These are phyloP conservation scores for Lymantria dispar DNA, from an alignment of 2,888 invertebrate genomes.

Conservation along the genomic window DNA sequence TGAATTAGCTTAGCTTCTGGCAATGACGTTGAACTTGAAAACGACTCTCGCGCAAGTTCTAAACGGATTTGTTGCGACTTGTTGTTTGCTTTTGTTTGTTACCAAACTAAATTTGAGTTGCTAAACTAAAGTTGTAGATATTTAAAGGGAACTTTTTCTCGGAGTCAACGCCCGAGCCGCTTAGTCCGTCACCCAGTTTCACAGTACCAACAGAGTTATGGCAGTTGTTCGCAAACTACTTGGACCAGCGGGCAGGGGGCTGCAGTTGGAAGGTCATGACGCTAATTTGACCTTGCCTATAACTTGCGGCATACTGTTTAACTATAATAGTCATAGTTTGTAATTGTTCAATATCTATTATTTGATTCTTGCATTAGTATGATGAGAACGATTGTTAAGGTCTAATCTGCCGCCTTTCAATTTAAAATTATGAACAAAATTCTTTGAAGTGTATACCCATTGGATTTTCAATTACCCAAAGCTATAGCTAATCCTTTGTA, in stretches of 20 bases:
- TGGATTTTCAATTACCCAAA: neutral
- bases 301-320: conserved; percentile 59
- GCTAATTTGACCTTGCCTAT: conserved; percentile 78
- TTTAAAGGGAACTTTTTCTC: conserved; percentile 82
- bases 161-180: conserved; percentile 80
- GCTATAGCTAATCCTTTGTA: conserved; percentile 16
- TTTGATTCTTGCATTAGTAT: conserved; percentile 6
- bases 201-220: conserved; percentile 79
- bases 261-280: conserved; percentile 77
- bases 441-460: neutral
- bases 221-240: conserved; percentile 81
- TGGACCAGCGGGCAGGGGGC: conserved; percentile 71
- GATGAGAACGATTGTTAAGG: neutral
- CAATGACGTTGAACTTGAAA: conserved; percentile 67
- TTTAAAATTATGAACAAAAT: neutral
- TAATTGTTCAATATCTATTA: conserved; percentile 28
- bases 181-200: conserved; percentile 81
- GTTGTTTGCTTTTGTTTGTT: conserved; percentile 78
- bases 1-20: neutral
- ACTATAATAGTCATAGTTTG: conserved; percentile 46
- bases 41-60: conserved; percentile 80
- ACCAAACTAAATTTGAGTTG: conserved; percentile 81
- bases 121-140: conserved; percentile 81
- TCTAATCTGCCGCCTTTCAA: neutral
- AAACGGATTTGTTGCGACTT: conserved; percentile 75